Percentiles rank a stretch among this genome's conserved stretches.
Evolutionary conservation across 2,797 vertebrate species (phyloP).

Genomic region (Dicrostonyx torquatus): DNA sequence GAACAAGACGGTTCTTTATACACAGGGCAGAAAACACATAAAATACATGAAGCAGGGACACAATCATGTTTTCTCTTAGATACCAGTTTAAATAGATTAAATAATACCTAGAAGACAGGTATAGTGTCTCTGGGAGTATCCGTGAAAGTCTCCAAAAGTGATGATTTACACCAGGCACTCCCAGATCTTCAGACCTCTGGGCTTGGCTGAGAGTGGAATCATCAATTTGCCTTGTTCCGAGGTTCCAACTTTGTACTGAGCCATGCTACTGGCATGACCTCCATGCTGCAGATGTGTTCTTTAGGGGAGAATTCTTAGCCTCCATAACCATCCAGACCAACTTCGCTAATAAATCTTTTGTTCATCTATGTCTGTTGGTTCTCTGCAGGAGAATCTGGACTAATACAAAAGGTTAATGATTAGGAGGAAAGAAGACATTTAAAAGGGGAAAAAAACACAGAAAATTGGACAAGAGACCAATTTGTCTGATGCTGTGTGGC

Average conservation of each 20-base stretch:
- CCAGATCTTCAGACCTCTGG: not conserved
- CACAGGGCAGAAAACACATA: not conserved
- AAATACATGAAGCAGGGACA: not conserved
- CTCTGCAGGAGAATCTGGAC: not conserved
- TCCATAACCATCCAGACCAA: not conserved
- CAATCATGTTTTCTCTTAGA: not conserved
- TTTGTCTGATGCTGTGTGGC: not conserved
- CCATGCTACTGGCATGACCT: not conserved
- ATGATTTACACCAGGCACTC: not conserved
- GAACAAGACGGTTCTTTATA: not conserved
- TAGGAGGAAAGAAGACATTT: not conserved
- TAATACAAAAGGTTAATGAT: not conserved
- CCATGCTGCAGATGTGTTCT: not conserved
- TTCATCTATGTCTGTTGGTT: not conserved
- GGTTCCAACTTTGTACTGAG: not conserved
- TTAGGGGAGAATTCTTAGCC: not conserved
- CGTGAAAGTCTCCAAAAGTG: not conserved
- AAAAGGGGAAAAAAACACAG: not conserved
- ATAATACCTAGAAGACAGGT: not conserved
- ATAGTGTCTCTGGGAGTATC: not conserved
- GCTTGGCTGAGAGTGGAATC: not conserved
- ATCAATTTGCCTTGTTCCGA: not conserved
- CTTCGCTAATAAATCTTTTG: not conserved
- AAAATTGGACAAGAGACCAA: not conserved
- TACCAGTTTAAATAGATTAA: not conserved